A percentile compares a stretch with the other conserved stretches of the same genome.
Evolutionary conservation across 2,113 vertebrate species (phyloP).

Genomic region (Motacilla alba): DNA sequence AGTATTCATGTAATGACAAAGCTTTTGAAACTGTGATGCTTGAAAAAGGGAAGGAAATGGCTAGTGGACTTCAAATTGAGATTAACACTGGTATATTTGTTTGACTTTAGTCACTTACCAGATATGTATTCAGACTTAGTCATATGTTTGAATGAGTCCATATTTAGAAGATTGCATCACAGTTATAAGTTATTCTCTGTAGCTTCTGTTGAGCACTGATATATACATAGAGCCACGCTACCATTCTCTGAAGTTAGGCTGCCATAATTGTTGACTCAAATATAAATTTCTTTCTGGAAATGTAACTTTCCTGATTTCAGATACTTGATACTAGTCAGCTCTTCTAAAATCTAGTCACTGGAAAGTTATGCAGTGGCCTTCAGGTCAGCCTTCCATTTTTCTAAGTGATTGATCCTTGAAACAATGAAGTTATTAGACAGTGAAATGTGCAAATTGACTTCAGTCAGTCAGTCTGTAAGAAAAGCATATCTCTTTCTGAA

Average conservation of each 20-base stretch:
- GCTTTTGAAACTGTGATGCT: background rate
- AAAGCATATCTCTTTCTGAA: background rate
- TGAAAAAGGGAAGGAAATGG: background rate
- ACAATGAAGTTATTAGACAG: background rate
- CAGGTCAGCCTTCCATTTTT: background rate
- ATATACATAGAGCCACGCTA: background rate
- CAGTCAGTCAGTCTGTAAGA: background rate
- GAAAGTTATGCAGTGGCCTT: background rate
- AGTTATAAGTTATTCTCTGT: background rate
- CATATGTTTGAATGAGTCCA: background rate
- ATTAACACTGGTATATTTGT: background rate
- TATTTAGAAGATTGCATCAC: background rate
- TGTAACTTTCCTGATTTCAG: background rate
- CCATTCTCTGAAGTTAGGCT: background rate
- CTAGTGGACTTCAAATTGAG: background rate
- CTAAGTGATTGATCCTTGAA: background rate
- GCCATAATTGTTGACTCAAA: background rate
- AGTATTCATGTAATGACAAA: background rate
- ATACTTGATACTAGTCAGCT: background rate
- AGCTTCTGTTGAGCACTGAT: background rate
- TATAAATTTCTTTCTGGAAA: background rate
- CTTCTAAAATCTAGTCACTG: background rate
- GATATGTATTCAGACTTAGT: background rate
- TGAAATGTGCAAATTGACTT: background rate
- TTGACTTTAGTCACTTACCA: background rate